Evolutionary conservation across 2,113 vertebrate species (phyloP), one percentile per base, ranked within the genome.

Genomic region (Pristiophorus japonicus): DNA sequence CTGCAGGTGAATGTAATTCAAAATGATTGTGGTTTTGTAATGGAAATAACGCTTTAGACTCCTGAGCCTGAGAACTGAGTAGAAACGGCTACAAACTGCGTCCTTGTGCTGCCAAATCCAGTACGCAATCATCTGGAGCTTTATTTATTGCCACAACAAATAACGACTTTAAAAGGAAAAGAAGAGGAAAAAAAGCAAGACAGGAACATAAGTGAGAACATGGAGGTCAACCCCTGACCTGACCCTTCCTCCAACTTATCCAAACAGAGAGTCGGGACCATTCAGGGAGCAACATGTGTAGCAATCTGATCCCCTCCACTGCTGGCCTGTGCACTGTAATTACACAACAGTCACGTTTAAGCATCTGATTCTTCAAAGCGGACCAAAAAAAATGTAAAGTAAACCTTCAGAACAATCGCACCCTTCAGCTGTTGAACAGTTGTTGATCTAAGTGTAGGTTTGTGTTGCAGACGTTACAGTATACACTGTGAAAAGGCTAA

Each of bases 101-200:
- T 70, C 67, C 16, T 18, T 20, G 16, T 22, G 59, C 59, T 38
- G 59, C 59, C 34, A 92, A 63, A 8, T 92, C 59, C 34, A 91
- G 55, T 20, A 63, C 16, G 16, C 16, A 91, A 62, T 12, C 16
- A 63, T 63, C n/a, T 38, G 62, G 16, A 38, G 14, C 7, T 63
- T 92, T 63, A 63, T 63, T 38, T 63, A 38, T 63, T 65, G 59
- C 59, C 59, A 38, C 59, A 63, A 63, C 55, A 92, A 65, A 65
- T 38, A 91, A 65, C 59, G 16, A 14, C 59, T 92, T 92, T 92
- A 38, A 92, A 92, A 65, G 34, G 59, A 38, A 92, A 92, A 91
- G 88, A 73, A 73, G 70, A 34, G 30, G 45, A 62, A 16, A 59
- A 22, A 38, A 65, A 10, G 22, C 27, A 90, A 14, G 88, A 92